Conservation (phyloP, 2,888 invertebrate genomes). For the Salpingus planirostris region DNA sequence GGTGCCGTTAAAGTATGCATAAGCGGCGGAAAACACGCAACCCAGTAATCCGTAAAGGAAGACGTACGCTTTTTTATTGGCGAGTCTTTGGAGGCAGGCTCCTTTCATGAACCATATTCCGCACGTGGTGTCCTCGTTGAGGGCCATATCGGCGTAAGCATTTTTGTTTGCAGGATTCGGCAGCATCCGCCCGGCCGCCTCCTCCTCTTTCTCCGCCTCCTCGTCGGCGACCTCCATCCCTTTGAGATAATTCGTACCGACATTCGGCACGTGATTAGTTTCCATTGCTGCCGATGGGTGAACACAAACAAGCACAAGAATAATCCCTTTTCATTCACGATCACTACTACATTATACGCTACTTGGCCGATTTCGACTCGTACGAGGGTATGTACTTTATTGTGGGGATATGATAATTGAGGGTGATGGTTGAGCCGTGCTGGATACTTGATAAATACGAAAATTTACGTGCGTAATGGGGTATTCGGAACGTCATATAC, state of each 20-base stretch:
- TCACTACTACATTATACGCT: too few species aligned
- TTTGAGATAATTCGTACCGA: too few species aligned
- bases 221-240: too few species aligned
- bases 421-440: too few species aligned
- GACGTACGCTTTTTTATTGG: constrained; percentile 51
- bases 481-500: too few species aligned
- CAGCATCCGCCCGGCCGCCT: too few species aligned
- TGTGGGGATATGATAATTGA: too few species aligned
- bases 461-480: too few species aligned
- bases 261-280: constrained; percentile 7
- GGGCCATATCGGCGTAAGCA: constrained; percentile 37
- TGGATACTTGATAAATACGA: too few species aligned
- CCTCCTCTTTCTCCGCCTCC: too few species aligned
- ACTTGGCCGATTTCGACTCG: too few species aligned
- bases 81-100: constrained; percentile 50
- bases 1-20: constrained; percentile 64
- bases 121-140: constrained; percentile 56
- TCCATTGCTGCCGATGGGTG: constrained; percentile 9
- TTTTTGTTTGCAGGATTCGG: background rate
- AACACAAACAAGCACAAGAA: constrained; percentile 3
- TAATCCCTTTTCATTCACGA: background rate
- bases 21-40: constrained; percentile 59
- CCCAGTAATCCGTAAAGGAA: constrained; percentile 59
- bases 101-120: constrained; percentile 55
- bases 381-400: too few species aligned